Base-by-base conservation (phyloP, 2,113 vertebrate genomes). In the Lagopus leucura region DNA sequence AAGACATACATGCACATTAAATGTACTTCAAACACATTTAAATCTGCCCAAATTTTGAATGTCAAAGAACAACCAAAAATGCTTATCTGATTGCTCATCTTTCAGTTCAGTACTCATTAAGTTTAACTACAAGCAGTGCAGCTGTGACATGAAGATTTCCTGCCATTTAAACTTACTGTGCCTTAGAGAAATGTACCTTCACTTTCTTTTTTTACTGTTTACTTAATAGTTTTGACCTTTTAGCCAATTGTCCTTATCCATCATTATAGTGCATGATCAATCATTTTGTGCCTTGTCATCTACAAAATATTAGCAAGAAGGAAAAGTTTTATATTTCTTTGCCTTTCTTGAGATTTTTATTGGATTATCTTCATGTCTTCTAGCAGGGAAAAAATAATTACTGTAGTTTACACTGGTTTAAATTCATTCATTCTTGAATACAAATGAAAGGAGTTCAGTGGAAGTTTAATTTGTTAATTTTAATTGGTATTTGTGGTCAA, bases 181-280 rank as follows among this genome's bases (percentile, higher is more conserved):
- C 91, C 94, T 94, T 64, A 86, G 94, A 95, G 82, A 95, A 91
- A 90, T 66, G 73, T 61, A 74, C 55, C 82, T 93, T 88, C 20
- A 18, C 22, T 66, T 81, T 91, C 58, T 92, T 52, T 92, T 95
- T 96, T 94, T 89, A 92, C 86, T 96, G 97, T 97, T 97, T 97
- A 97, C 94, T 97, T 96, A 97, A 97, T 97, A 97, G 97, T 97
- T 93, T 96, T 97, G 97, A 98, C 97, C 97, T 98, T 97, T 97
- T 85, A 91, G 96, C 94, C 94, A 96, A 97, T 97, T 97, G 96
- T 96, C 97, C 95, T 98, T 97, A 97, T 97, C 97, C 67, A 36
- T 98, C 97, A 97, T 97, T 97, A 94, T 55, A 92, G 92, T 52
- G 63, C n/a, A 70, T 95, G 94, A 97, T 98, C 97, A 95, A 97